A percentile compares a stretch with the other conserved stretches of the same genome.
These are phyloP conservation scores for Linepithema humile DNA, from an alignment of 1,140 invertebrate species.

Conservation along the genomic window DNA sequence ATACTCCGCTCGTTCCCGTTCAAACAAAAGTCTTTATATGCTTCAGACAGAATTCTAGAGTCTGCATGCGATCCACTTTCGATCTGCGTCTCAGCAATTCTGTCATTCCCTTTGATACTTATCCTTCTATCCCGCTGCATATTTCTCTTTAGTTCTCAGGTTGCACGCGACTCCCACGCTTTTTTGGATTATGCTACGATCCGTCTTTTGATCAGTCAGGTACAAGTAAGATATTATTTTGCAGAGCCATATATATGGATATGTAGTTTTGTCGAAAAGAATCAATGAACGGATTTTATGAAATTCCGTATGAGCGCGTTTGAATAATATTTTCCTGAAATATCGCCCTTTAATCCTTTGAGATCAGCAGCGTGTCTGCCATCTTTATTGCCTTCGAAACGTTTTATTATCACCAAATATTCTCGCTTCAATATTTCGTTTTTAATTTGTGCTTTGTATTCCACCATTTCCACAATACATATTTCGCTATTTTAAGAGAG, in stretches of 20 bases:
- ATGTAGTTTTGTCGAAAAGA: neutral
- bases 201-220: slow-evolving; percentile 46
- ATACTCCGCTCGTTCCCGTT: slow-evolving; percentile 10
- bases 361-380: neutral
- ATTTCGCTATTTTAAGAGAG: no score
- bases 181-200: slow-evolving; percentile 15
- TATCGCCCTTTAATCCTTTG: slow-evolving; percentile 25
- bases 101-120: slow-evolving; percentile 43
- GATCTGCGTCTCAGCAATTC: slow-evolving; percentile 7
- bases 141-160: slow-evolving; percentile 7
- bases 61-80: slow-evolving; percentile 22
- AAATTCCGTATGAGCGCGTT: slow-evolving; percentile 42
- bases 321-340: slow-evolving; percentile 46
- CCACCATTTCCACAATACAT: no score
- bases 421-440: slow-evolving; percentile 5
- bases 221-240: slow-evolving; percentile 46
- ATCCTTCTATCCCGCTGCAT: neutral
- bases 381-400: neutral
- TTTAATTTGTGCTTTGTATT: neutral
- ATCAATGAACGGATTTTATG: slow-evolving; percentile 19
- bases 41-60: slow-evolving; percentile 12
- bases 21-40: slow-evolving; percentile 22
- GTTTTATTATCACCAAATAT: slow-evolving; percentile 26
- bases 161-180: neutral
- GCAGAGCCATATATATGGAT: neutral